These are phyloP conservation scores for Cynopterus sphinx DNA, from an alignment of 2,797 vertebrate genomes.

Conservation along the genomic window DNA sequence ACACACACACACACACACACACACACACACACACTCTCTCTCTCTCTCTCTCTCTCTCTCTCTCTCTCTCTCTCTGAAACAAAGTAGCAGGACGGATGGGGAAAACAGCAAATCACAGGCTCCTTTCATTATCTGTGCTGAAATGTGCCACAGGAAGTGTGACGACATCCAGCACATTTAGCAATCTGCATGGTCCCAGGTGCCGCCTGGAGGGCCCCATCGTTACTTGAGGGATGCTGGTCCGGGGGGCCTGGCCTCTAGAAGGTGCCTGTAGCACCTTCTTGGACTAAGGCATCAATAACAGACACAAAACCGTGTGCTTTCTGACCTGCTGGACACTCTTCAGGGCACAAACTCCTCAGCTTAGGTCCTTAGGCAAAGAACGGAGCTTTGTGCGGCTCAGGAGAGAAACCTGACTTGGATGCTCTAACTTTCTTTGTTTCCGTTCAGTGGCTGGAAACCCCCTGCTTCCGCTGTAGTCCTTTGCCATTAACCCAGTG, in stretches of 20 bases:
- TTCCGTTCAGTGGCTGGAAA: background rate
- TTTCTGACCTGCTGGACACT: background rate
- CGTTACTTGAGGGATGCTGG: too few species aligned
- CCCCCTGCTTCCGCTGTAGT: background rate
- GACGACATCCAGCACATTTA: background rate
- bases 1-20: too few species aligned
- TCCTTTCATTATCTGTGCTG: background rate
- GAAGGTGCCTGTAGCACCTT: background rate
- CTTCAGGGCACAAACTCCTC: background rate
- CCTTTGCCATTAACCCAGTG: background rate
- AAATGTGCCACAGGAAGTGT: rapidly evolving
- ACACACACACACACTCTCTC: too few species aligned
- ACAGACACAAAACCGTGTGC: background rate
- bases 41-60: background rate
- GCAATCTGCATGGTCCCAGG: rapidly evolving
- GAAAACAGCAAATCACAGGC: background rate
- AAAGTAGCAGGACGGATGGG: background rate
- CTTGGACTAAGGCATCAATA: too few species aligned
- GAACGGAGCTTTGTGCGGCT: background rate
- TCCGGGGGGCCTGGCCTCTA: background rate
- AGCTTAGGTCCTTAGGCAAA: background rate
- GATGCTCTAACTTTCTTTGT: background rate
- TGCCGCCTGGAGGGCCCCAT: background rate
- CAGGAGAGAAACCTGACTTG: background rate
- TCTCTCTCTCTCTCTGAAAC: background rate